These are phyloP conservation scores for Petrolisthes manimaculis DNA, from an alignment of 2,888 invertebrate genomes.

Conservation along the genomic window DNA sequence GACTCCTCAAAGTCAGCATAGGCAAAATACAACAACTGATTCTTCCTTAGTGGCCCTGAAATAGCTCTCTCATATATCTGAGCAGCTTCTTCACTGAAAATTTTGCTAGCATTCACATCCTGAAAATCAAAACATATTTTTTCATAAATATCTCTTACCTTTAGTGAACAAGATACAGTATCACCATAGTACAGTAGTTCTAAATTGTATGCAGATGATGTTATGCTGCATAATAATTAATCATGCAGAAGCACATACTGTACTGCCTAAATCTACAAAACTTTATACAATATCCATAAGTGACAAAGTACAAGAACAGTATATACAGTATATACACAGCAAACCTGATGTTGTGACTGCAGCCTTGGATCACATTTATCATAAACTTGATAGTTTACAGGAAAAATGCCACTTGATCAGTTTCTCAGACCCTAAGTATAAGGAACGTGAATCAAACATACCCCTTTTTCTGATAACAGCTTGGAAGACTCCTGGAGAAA, in stretches of 20 bases:
- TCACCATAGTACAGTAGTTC: background rate
- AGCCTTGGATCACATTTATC: background rate
- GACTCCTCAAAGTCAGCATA: constrained; percentile 99
- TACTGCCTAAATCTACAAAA: too few species aligned
- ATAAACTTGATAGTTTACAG: background rate
- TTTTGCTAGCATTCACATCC: constrained; percentile 93
- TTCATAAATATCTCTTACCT: background rate
- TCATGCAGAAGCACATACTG: too few species aligned
- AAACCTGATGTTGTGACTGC: background rate
- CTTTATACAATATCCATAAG: too few species aligned
- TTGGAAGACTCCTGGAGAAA: constrained; percentile 96
- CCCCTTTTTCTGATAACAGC: constrained; percentile 93
- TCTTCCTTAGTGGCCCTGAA: constrained; percentile 87
- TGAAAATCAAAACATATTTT: constrained; percentile 68
- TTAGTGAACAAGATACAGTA: too few species aligned
- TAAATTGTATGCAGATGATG: background rate
- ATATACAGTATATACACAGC: too few species aligned
- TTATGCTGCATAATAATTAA: background rate
- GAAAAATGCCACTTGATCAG: too few species aligned
- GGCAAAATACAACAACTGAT: constrained; percentile 95
- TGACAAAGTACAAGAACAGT: too few species aligned
- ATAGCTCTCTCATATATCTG: constrained; percentile 96
- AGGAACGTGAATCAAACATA: constrained; percentile 71
- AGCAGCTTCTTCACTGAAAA: constrained; percentile 94
- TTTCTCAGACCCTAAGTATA: background rate